Conservation (phyloP, 2,888 invertebrate genomes). For the Spisula subtruncata region DNA sequence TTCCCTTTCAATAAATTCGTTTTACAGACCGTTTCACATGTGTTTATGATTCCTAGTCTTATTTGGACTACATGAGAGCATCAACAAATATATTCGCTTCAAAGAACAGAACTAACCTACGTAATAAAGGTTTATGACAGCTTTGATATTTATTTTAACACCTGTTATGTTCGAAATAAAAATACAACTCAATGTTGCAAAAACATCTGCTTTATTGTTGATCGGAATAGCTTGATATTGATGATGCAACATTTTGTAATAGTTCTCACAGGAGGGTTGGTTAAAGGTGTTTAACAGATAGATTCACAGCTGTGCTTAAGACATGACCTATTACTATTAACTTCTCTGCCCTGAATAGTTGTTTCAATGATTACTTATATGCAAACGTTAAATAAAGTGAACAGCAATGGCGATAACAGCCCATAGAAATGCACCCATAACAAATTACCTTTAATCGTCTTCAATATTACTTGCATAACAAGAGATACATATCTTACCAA, state of each 20-base stretch:
- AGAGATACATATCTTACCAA: too few relatives aligned
- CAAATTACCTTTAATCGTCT: too few relatives aligned
- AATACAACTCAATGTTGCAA: neutral
- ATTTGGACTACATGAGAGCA: conserved; percentile 31
- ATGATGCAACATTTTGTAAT: conserved; percentile 8
- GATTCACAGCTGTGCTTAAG: neutral
- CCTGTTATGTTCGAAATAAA: conserved; percentile 32
- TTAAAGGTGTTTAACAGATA: neutral
- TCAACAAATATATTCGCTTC: conserved; percentile 9
- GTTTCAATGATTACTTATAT: neutral
- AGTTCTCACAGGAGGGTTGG: neutral
- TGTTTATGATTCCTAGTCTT: conserved; percentile 30
- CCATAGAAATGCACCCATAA: neutral
- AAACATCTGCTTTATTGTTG: conserved; percentile 21
- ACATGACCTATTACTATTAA: neutral
- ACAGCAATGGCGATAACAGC: neutral
- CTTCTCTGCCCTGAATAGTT: neutral
- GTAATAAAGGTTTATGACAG: conserved; percentile 48
- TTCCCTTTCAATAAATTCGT: conserved; percentile 14
- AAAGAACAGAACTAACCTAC: conserved; percentile 30
- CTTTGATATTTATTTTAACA: conserved; percentile 43
- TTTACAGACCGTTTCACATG: conserved; percentile 7
- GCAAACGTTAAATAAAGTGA: neutral
- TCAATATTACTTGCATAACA: too few relatives aligned
- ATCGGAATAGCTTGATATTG: neutral